Conservation (phyloP, 2,888 invertebrate genomes). For the Creontiades dilutus region DNA sequence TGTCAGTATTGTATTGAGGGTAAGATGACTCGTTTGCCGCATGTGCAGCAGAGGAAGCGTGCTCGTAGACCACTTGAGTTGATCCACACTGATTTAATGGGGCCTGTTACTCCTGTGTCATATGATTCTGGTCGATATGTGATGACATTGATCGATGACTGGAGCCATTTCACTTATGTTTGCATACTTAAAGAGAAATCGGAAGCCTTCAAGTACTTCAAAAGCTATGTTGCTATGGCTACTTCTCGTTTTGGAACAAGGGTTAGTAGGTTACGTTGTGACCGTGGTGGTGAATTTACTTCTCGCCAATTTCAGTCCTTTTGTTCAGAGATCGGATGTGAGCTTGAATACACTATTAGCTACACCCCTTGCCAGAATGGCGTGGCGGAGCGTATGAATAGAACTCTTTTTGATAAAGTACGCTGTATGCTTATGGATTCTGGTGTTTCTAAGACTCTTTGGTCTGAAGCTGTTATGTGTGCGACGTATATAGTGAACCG, state of each 20-base stretch:
- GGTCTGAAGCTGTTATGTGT: constrained; percentile 77
- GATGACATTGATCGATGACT: constrained; percentile 68
- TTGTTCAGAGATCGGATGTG: constrained; percentile 58
- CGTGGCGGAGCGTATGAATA: constrained; percentile 71
- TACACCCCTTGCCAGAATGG: constrained; percentile 73
- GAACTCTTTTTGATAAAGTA: constrained; percentile 76
- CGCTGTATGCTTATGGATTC: constrained; percentile 76
- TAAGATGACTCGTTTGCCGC: constrained; percentile 39
- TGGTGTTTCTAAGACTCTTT: constrained; percentile 75
- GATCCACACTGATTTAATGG: constrained; percentile 61
- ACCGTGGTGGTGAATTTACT: constrained; percentile 57
- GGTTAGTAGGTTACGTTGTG: constrained; percentile 37
- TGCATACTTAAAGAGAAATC: constrained; percentile 54
- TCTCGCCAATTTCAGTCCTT: constrained; percentile 44
- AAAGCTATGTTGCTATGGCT: constrained; percentile 54
- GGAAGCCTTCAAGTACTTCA: constrained; percentile 54
- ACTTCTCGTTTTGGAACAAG: constrained; percentile 19
- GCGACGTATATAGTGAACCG: constrained; percentile 76
- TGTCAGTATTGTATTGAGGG: constrained; percentile 52
- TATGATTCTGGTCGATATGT: constrained; percentile 16
- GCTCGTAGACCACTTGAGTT: constrained; percentile 55
- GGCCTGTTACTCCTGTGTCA: constrained; percentile 53
- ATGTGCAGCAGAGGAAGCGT: not conserved
- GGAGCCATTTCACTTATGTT: constrained; percentile 50
- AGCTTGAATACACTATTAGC: constrained; percentile 66